A percentile compares a stretch with the other conserved stretches of the same genome.
These are phyloP conservation scores for Cassiopea xamachana DNA, from an alignment of 30 jellyfish, hydroid and myxozoan genomes.

Conservation along the genomic window DNA sequence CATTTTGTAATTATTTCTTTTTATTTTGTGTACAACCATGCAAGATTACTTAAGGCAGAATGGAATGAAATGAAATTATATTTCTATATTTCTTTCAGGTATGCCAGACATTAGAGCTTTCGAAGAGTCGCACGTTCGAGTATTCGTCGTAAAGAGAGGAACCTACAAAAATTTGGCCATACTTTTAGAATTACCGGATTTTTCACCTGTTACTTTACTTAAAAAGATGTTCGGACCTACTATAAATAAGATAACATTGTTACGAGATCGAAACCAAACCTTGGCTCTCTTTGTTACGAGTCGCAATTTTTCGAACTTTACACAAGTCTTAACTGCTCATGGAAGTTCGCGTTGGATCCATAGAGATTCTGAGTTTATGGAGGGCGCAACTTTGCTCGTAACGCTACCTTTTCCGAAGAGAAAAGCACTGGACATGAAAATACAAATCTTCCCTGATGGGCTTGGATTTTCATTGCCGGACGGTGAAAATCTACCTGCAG, in stretches of 20 bases:
- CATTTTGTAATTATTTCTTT: too few relatives aligned
- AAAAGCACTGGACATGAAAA: conserved; percentile 96
- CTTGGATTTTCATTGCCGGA: conserved; percentile 91
- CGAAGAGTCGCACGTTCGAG: conserved; percentile 74
- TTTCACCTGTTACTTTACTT: conserved; percentile 91
- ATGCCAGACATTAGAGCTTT: conserved; percentile 69
- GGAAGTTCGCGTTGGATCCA: conserved; percentile 99
- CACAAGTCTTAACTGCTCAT: conserved; percentile 85
- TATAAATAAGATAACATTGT: conserved; percentile 69
- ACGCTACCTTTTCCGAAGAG: conserved; percentile 97
- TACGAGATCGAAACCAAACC: conserved; percentile 95
- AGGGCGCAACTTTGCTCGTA: conserved; percentile 90
- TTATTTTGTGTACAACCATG: too few relatives aligned
- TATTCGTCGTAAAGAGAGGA: conserved; percentile 78
- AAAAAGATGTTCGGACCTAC: conserved; percentile 88
- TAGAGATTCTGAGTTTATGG: conserved; percentile 78
- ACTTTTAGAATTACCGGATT: conserved; percentile 88
- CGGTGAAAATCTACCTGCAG: conserved; percentile 92
- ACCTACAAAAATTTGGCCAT: conserved; percentile 72
- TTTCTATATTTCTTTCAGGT: conserved; percentile 43
- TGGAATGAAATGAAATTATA: neutral
- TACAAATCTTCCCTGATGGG: conserved; percentile 85
- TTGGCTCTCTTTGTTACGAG: conserved; percentile 86
- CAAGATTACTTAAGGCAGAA: too few relatives aligned
- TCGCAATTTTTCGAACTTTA: conserved; percentile 75